Evolutionary conservation across 2,888 invertebrate species (phyloP), one percentile per base, ranked within the genome.

Genomic region (Lithophane ornitopus): DNA sequence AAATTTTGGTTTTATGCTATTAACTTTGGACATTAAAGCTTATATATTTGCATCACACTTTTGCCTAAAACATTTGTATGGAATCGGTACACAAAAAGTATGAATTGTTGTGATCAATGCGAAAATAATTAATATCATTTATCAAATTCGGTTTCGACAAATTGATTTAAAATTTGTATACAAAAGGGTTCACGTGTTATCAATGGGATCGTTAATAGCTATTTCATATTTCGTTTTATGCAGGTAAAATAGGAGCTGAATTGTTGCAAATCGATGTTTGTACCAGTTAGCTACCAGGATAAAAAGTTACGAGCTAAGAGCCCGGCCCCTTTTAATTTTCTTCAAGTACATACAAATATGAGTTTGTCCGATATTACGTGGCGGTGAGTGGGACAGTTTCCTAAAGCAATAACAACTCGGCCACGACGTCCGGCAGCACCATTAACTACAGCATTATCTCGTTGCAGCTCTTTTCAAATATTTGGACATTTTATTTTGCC

Each of bases 381-480:
- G 71, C 85, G 81, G 90, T 92, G 90, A 90, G 76, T 84, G 67
- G 72, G 68, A 59, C 85, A 75, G 89, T 81, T 88, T 89, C 89
- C 90, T 86, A 89, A 89, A 93, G 93, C 91, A 92, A 93, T 92
- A 94, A 94, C 90, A 92, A 90, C 90, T 90, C 89, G 89, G 89
- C 92, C 90, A 89, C 92, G 91, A 90, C 91, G 91, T 92, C 93
- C 93, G 92, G 91, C 84, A 87, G 90, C 88, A 85, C 92, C 93
- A 93, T 94, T 94, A 94, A 94, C 92, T 91, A 91, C 90, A 88
- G 92, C 92, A 94, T 94, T 94, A 94, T 94, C 94, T 93, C 91
- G 91, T 89, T 89, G 90, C 91, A 91, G 84, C 90, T 90, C 91
- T 92, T 93, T 92, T 90, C 92, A 93, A 94, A 94, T 93, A 93